These are phyloP conservation scores for Halisarca cf. caerulea DNA, from an alignment of 37 sponge, comb jelly and placozoan genomes.

Conservation along the genomic window DNA sequence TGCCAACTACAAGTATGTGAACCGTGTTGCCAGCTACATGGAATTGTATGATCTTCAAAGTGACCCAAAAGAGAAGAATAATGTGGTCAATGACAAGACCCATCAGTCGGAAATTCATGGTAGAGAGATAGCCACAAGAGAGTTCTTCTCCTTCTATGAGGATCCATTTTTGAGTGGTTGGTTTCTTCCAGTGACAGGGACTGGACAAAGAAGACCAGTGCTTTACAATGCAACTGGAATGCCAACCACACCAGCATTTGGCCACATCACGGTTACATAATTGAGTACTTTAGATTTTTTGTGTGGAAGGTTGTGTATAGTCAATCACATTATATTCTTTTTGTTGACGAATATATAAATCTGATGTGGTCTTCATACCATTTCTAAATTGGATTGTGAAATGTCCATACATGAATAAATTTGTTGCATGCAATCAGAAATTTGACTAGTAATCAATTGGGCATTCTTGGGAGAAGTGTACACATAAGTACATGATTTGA, in stretches of 20 bases:
- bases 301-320: no score
- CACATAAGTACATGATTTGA: no score
- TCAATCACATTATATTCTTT: no score
- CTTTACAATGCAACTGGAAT: conserved; percentile 60
- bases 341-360: no score
- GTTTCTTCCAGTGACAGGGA: conserved; percentile 60
- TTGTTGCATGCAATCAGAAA: no score
- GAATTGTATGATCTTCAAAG: conserved; percentile 56
- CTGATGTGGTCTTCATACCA: no score
- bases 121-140: conserved; percentile 25
- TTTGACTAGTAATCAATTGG: no score
- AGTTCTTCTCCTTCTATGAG: conserved; percentile 68
- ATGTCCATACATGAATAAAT: no score
- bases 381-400: no score
- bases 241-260: conserved; percentile 63
- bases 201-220: conserved; percentile 52
- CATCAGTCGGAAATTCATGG: not conserved
- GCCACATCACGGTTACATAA: no score
- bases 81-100: conserved; percentile 20
- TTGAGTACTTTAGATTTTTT: no score
- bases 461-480: no score
- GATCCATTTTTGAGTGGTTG: conserved; percentile 78
- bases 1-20: conserved; percentile 40
- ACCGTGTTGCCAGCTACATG: conserved; percentile 40
- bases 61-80: conserved; percentile 52